Evolutionary conservation across 2,113 vertebrate species (phyloP), one percentile per base, ranked within the genome.

Genomic region (Corapipo altera): DNA sequence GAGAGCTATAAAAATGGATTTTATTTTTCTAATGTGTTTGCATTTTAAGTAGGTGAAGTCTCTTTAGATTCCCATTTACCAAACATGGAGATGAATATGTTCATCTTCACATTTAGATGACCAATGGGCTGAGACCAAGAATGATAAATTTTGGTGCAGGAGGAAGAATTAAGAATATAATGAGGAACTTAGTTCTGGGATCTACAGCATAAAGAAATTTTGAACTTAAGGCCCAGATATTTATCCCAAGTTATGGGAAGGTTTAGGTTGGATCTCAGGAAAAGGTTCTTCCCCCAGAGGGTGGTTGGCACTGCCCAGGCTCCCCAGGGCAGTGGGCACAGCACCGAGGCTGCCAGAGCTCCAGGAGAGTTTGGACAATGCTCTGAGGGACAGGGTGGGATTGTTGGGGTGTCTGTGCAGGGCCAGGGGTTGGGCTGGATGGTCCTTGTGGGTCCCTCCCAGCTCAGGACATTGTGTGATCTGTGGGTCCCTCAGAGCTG

Each of bases 11-110:
- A 77, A 92, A 88, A 84, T 11, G 35, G 82, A 35, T 88, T 88
- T 88, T 90, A 49, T 91, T 96, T 95, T 94, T 57, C 83, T 96
- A 44, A 89, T 32, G 61, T 43, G 24, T 33, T 92, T 91, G 85
- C 72, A 83, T 95, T 89, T 90, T 65, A 85, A 91, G 46, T 89
- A 62, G 51, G 62, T 72, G 14, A 70, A 73, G 41, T 57, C 74
- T 76, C 66, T 79, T 79, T 76, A 76, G 85, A 46, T 80, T 88
- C 44, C 46, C 35, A 6, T 84, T 93, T 88, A 51, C 69, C 51
- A 80, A 71, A 77, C 91, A 58, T 66, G 51, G 9, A 80, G 79
- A 66, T 86, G 33, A 86, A 41, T 37, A 41, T 35, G n/a, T 93
- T 93, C 67, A 44, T 91, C 71, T 73, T 75, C 67, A 52, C 48